Percentiles rank a stretch among this genome's conserved stretches.
These are phyloP conservation scores for Bombyx mandarina DNA, from an alignment of 1,140 invertebrate species.

Conservation along the genomic window DNA sequence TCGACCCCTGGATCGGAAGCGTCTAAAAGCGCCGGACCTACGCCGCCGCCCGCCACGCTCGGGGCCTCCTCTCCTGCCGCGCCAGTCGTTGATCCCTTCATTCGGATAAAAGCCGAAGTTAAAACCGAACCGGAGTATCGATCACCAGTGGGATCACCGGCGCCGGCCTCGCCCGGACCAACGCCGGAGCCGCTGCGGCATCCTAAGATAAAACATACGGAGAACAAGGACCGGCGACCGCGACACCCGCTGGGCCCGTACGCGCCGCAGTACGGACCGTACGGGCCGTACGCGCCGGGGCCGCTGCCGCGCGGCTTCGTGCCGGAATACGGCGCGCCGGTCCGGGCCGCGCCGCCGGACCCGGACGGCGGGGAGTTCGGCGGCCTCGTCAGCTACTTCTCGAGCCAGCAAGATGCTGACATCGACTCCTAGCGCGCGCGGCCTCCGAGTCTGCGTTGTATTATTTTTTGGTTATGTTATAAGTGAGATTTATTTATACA, in stretches of 20 bases:
- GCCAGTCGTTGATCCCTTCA: constrained; percentile 20
- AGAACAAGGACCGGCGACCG: constrained; percentile 46
- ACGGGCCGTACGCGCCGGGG: constrained; percentile 47
- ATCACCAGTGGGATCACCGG: constrained; percentile 33
- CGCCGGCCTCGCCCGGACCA: constrained; percentile 30
- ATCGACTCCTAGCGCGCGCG: constrained; percentile 38
- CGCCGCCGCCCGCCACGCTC: constrained; percentile 6
- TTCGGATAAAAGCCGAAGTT: constrained; percentile 51
- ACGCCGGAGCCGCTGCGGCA: constrained; percentile 34
- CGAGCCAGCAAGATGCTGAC: constrained; percentile 85
- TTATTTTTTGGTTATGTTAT: constrained; percentile 65
- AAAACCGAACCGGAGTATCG: constrained; percentile 56
- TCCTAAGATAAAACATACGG: constrained; percentile 58
- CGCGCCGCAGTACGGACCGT: constrained; percentile 61
- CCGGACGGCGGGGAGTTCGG: constrained; percentile 79
- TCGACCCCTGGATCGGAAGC: too few species aligned
- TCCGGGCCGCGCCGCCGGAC: background rate
- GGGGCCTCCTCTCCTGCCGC: constrained; percentile 7
- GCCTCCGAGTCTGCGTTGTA: constrained; percentile 43
- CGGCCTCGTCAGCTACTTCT: constrained; percentile 90
- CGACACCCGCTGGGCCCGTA: constrained; percentile 59
- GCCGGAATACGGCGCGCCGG: constrained; percentile 1
- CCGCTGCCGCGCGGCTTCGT: constrained; percentile 13
- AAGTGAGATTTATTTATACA: constrained; percentile 71
- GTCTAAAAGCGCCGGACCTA: constrained; percentile 7